A percentile compares a stretch with the other conserved stretches of the same genome.
Evolutionary conservation across 2,113 vertebrate genomes (phyloP).

Genomic region (Dolichotis patagonum): DNA sequence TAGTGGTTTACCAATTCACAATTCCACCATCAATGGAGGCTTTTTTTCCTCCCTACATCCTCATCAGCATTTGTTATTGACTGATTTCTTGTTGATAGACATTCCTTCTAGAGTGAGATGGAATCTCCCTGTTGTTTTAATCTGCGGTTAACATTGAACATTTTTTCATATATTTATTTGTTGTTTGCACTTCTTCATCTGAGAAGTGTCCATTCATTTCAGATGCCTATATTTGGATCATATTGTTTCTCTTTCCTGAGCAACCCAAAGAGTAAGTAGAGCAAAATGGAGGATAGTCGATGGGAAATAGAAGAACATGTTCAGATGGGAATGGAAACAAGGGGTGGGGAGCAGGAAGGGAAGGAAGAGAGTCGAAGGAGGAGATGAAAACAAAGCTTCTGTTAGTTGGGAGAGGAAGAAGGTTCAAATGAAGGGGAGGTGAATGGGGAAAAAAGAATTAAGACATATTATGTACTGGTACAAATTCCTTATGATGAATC

Average conservation of each 20-base stretch:
- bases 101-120: neutral
- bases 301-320: neutral
- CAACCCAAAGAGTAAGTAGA: neutral
- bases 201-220: neutral
- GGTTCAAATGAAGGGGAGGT: neutral
- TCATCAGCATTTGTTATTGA: neutral
- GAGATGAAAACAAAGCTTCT: neutral
- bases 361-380: neutral
- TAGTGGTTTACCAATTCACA: neutral
- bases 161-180: neutral
- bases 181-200: neutral
- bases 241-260: neutral
- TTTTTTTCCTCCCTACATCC: neutral
- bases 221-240: neutral
- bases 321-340: neutral
- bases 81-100: neutral
- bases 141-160: neutral
- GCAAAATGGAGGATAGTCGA: neutral
- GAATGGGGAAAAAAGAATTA: neutral
- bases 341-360: neutral
- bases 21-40: neutral
- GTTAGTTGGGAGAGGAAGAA: neutral
- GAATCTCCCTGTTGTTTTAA: neutral
- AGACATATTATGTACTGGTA: neutral
- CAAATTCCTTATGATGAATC: neutral